Evolutionary conservation across 2,113 vertebrate genomes (phyloP), one percentile per base, ranked within the genome.

Genomic region (Thymallus thymallus): DNA sequence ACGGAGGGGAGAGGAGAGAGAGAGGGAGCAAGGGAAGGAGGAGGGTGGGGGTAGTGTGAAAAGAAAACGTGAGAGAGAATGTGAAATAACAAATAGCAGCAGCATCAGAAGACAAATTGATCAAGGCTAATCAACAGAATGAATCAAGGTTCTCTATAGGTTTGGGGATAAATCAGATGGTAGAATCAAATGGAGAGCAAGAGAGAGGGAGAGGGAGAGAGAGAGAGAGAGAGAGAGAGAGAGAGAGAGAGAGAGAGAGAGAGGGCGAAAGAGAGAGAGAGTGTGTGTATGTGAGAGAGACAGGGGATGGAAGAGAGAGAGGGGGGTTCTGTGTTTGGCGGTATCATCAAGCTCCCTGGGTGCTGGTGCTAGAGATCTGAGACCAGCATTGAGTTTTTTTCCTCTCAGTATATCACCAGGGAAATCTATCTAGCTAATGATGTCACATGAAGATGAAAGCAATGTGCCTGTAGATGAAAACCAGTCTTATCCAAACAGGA

Each of bases 371-470:
- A 48, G 14, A 51, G 72, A 77, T 81, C 64, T 62, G 55, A 64
- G 74, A 68, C 71, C 65, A 81, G 75, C 58, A 41, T 51, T 23
- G 58, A 75, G 78, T 72, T 29, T 69, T 18, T 20, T 29, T 69
- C 71, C 66, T 72, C 32, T 65, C 14, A 73, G 66, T 55, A 18
- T 77, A 46, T 71, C 91, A 80, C 84, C 18, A 30, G 89, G 81
- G 86, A 88, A 78, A 68, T 76, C 46, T 74, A 32, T 56, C 30
- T 70, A 80, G 78, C 73, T 91, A 91, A 91, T 90, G 86, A 91
- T 80, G 83, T 83, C 88, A 89, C 84, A 78, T 74, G 89, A 87
- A 85, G 75, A 89, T 86, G 74, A 86, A 83, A 84, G 71, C 32
- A 82, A 81, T 74, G 46, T 72, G 35, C 35, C 35, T 10, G 7